Conservation (phyloP, 1,140 invertebrate species). For the Brachionus asplanchnoidis region DNA sequence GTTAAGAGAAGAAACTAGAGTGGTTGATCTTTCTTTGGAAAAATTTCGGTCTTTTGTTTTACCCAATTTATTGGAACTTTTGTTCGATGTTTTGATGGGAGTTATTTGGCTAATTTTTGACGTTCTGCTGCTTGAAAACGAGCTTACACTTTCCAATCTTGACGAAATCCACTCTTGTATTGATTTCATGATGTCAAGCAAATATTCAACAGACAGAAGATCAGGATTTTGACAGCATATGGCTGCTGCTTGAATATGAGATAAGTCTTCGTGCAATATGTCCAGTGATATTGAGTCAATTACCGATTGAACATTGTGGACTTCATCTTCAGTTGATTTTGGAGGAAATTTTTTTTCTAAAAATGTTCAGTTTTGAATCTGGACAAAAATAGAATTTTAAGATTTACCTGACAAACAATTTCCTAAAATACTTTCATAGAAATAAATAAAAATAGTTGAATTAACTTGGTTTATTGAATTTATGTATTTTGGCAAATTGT, state of each 20-base stretch:
- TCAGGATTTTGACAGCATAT: constrained; percentile 45
- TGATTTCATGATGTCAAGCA: constrained; percentile 53
- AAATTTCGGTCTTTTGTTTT: neutral
- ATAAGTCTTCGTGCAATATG: constrained; percentile 52
- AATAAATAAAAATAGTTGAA: constrained; percentile 12
- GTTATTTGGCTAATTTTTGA: neutral
- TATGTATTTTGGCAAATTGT: constrained; percentile 2
- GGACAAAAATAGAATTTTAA: neutral
- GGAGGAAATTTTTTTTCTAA: constrained; percentile 26
- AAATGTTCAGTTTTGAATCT: neutral
- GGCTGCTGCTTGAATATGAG: constrained; percentile 52
- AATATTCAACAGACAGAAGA: constrained; percentile 48
- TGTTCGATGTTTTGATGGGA: neutral
- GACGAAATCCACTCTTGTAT: constrained; percentile 38
- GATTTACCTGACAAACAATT: neutral
- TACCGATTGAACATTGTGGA: constrained; percentile 54
- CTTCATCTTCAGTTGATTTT: constrained; percentile 49
- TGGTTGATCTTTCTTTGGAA: neutral
- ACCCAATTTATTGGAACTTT: neutral
- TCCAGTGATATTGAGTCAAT: constrained; percentile 53
- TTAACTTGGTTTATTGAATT: neutral
- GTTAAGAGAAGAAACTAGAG: neutral
- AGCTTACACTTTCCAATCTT: neutral
- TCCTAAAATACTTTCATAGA: constrained; percentile 20
- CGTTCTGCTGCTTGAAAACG: neutral